Conservation (phyloP, 1,140 invertebrate species). For the Wasmannia auropunctata region DNA sequence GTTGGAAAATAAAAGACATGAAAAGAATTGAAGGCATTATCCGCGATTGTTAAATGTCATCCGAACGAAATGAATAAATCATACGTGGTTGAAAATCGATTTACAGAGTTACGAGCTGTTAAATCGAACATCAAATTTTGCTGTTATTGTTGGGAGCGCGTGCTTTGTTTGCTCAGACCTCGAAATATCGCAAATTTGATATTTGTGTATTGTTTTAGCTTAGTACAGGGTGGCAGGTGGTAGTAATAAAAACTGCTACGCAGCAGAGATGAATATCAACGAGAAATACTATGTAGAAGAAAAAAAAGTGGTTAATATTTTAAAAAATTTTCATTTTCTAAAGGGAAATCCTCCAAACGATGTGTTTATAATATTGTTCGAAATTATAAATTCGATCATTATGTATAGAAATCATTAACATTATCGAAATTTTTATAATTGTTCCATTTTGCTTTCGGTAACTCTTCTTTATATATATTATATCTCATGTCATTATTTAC, state of each 20-base stretch:
- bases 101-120: background rate
- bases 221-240: background rate
- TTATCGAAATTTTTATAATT: background rate
- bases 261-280: constrained; percentile 2
- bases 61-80: background rate
- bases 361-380: background rate
- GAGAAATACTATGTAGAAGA: background rate
- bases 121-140: constrained; percentile 13
- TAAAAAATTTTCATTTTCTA: background rate
- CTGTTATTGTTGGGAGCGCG: background rate
- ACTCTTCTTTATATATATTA: background rate
- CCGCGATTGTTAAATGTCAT: constrained; percentile 10
- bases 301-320: background rate
- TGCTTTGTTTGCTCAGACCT: background rate
- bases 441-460: background rate
- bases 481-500: background rate
- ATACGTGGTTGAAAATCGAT: background rate
- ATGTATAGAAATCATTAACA: background rate
- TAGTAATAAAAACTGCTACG: background rate
- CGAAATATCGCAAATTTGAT: background rate
- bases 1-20: background rate
- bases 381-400: no score
- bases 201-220: constrained; percentile 10
- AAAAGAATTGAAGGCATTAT: background rate
- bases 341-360: background rate